Conservation (phyloP, 1,140 invertebrate genomes). For the Globodera rostochiensis region DNA sequence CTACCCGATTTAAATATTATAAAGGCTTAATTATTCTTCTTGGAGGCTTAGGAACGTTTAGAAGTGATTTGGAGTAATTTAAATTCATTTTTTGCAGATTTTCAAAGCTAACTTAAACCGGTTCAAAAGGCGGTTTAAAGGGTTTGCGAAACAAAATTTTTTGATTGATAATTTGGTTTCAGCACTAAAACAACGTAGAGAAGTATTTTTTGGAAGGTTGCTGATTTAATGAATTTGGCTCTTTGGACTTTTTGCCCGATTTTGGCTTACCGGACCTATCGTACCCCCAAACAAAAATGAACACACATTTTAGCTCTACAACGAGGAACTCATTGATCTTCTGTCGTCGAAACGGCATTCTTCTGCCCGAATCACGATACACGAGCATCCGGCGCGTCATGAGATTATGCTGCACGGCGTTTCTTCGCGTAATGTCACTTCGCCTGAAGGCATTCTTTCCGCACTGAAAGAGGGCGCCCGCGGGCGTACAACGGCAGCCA, state of each 20-base stretch:
- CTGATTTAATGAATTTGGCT: no score
- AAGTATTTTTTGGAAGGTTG: no score
- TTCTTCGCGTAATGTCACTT: background rate
- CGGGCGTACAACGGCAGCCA: conserved; percentile 71
- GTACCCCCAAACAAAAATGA: no score
- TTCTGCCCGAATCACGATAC: conserved; percentile 77
- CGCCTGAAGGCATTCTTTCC: conserved; percentile 45
- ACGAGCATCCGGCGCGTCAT: conserved; percentile 81
- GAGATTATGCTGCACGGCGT: conserved; percentile 88
- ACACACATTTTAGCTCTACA: conserved; percentile 33
- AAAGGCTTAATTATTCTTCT: conserved; percentile 68
- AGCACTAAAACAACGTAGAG: conserved; percentile 68
- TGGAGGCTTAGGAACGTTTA: no score
- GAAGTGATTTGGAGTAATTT: no score
- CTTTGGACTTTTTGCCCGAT: conserved; percentile 62
- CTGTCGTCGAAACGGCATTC: conserved; percentile 62
- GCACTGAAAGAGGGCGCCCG: conserved; percentile 55
- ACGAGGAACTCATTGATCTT: no score
- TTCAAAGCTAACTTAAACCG: conserved; percentile 58
- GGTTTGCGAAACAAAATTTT: conserved; percentile 54
- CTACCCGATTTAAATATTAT: conserved; percentile 32
- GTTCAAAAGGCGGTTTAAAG: no score
- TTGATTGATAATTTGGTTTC: conserved; percentile 63
- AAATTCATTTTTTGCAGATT: no score
- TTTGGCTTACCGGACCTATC: conserved; percentile 64